Evolutionary conservation across 1,140 invertebrate genomes (phyloP), one percentile per base, ranked within the genome.

Genomic region (Caenorhabditis tropicalis): DNA sequence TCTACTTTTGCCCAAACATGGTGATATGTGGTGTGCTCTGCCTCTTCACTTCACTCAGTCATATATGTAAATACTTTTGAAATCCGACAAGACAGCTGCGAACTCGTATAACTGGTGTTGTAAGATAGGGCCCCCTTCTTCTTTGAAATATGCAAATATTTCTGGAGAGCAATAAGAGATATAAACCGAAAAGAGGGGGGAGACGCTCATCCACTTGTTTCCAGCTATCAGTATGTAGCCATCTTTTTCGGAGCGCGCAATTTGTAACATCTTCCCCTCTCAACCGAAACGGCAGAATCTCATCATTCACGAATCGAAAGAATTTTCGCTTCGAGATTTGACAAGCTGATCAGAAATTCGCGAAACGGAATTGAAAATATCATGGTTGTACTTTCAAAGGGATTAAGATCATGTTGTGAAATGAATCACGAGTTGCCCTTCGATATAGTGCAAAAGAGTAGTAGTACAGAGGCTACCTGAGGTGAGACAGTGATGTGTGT

Each of bases 21-120:
- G 36, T 74, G 65, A 74, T 74, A 74, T 43, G 65, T 74, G 65
- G 65, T 74, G 65, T 43, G 65, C 65, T 39, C 36, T 74, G 29
- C 29, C 16, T n/a, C 29, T 31, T 65, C 65, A 74, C 65, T 74
- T 74, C 65, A 74, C 36, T 74, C 65, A 43, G 65, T 43, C 65
- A 74, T 74, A 74, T 74, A 74, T 74, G 65, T 74, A 74, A 74
- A 74, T 74, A 36, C 36, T 74, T 74, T 43, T 43, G 65, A 74
- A 74, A 74, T 74, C 65, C 65, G 65, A 74, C 65, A 74, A 74
- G 65, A 74, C 65, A 74, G 65, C 65, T 74, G 65, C 33, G 65
- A 74, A 74, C 33, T 74, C 65, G 65, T 43, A 74, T 74, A 74
- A 74, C 65, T 43, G 65, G 65, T 43, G 36, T 43, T 31, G n/a